phyloP scores from a whole-genome alignment of 2,797 vertebrate species.

The Amblyraja radiata region DNA sequence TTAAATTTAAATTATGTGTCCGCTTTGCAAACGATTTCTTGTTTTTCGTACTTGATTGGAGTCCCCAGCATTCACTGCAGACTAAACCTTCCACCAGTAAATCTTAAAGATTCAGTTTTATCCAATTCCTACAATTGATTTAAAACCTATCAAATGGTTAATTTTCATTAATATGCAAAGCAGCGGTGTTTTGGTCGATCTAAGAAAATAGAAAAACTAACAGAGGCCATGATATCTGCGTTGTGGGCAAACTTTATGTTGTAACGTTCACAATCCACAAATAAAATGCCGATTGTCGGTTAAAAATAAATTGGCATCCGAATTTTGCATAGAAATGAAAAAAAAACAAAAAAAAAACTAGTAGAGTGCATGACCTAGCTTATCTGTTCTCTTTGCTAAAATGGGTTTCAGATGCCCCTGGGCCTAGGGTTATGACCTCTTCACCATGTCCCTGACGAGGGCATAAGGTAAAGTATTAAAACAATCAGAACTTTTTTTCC shows the following conservation, averaged over 20 bases:
- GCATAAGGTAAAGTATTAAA: constrained; percentile 26
- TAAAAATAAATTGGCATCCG: background rate
- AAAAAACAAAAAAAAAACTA: background rate
- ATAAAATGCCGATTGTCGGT: background rate
- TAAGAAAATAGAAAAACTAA: background rate
- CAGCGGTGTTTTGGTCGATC: background rate
- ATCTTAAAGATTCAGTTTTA: background rate
- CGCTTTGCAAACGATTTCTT: background rate
- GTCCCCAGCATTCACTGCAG: background rate
- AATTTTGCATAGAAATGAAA: background rate
- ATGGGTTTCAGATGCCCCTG: constrained; percentile 23
- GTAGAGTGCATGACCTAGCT: constrained; percentile 15
- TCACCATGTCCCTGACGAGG: constrained; percentile 10
- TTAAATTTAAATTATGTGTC: background rate
- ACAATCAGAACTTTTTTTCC: constrained; percentile 15
- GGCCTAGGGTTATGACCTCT: constrained; percentile 28
- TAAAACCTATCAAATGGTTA: background rate
- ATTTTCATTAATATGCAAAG: background rate
- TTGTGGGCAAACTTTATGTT: background rate
- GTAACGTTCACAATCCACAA: background rate
- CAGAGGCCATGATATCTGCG: background rate
- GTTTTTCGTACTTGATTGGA: background rate
- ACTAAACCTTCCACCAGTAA: background rate
- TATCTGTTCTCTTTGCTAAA: constrained; percentile 13
- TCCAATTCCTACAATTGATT: background rate